Evolutionary conservation across 2,113 vertebrate species (phyloP), one percentile per base, ranked within the genome.

Genomic region (Meriones unguiculatus): DNA sequence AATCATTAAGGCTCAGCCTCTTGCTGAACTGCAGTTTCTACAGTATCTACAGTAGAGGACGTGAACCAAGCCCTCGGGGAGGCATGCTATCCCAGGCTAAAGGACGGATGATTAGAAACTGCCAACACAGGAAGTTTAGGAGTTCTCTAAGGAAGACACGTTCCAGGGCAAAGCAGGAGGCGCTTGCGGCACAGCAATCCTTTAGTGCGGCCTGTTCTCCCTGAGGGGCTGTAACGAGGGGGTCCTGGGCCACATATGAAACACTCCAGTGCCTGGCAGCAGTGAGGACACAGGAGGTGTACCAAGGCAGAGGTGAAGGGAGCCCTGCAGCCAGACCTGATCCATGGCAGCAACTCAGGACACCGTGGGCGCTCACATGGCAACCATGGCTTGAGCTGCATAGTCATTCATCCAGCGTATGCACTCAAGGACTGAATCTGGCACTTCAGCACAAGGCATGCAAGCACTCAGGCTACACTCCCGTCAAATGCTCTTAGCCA

Each of bases 401-500:
- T 77, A 89, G 91, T 52, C 59, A 20, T 81, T 75, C 46, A 90
- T 35, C 50, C 52, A 73, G 35, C 52, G 15, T 73, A 57, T 57
- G 30, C 7, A 24, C 35, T 65, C 52, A 2, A 35, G 67, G 50
- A 54, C 11, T 25, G 50, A 57, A 28, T 57, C 32, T 24, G 25
- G 52, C 13, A 69, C 52, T 73, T 57, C 17, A 38, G 59, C 14
- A 0, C 35, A 72, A 57, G 11, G 30, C 22, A 38, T 57, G 9
- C 1, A 12, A 73, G 41, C 46, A n/a, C 18, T 69, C 46, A 35
- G 38, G 35, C 52, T 30, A 11, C 15, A 88, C 38, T 38, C 35
- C 25, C 52, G 28, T 50, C n/a, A 92, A 78, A 96, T 14, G 28
- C 59, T 46, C 80, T 85, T 94, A 85, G 59, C 54, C 87, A 81